Conservation (phyloP, 2,797 vertebrate genomes). For the Mastacembelus armatus region DNA sequence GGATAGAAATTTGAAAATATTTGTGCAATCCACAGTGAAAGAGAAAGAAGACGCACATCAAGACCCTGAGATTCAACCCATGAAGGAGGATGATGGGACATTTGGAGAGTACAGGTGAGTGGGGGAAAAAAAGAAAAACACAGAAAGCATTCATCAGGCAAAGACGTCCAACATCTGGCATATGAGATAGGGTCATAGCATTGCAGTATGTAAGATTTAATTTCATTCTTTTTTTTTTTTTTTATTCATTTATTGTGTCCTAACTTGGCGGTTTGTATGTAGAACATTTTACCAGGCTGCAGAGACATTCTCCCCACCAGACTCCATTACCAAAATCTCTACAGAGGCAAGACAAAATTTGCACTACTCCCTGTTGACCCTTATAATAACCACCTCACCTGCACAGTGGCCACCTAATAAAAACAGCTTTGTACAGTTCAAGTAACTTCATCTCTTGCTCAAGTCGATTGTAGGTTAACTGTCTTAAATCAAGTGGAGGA, state of each 20-base stretch:
- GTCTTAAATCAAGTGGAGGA: neutral
- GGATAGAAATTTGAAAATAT: neutral
- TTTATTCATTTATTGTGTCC: slow-evolving; percentile 47
- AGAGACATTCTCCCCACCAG: slow-evolving; percentile 62
- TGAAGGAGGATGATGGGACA: slow-evolving; percentile 98
- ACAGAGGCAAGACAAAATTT: slow-evolving; percentile 74
- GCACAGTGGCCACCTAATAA: slow-evolving; percentile 34
- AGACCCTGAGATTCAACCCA: slow-evolving; percentile 97
- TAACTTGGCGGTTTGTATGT: slow-evolving; percentile 69
- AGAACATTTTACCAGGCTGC: slow-evolving; percentile 73
- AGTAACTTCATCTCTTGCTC: slow-evolving; percentile 16
- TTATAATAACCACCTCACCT: slow-evolving; percentile 23
- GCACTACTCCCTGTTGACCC: slow-evolving; percentile 22
- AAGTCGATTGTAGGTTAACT: slow-evolving; percentile 8
- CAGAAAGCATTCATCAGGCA: neutral
- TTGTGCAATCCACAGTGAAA: slow-evolving; percentile 87
- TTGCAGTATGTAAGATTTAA: neutral
- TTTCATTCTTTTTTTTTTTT: no score
- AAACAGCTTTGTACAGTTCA: slow-evolving; percentile 22
- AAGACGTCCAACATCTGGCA: no score
- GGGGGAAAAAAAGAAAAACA: no score
- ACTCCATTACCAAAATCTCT: slow-evolving; percentile 69
- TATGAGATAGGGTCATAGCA: neutral
- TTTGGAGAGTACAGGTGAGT: slow-evolving; percentile 98
- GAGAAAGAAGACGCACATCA: slow-evolving; percentile 99